Conservation (phyloP, 2,113 vertebrate species). For the Plecturocebus donacophilus region DNA sequence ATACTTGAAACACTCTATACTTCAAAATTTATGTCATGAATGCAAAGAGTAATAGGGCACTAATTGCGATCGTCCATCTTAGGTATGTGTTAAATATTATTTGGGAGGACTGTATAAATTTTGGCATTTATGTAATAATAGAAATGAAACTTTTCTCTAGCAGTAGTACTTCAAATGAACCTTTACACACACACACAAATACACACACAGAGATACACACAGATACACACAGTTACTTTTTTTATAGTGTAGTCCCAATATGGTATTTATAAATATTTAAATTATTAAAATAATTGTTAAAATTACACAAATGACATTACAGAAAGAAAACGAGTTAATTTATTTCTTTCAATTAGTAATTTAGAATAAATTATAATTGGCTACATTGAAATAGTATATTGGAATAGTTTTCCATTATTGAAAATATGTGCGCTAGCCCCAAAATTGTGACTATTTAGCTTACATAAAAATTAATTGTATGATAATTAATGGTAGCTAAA, state of each 20-base stretch:
- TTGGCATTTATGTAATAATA: background rate
- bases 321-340: background rate
- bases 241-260: background rate
- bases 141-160: background rate
- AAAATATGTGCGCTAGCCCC: background rate
- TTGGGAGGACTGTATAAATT: background rate
- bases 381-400: background rate
- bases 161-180: background rate
- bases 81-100: background rate
- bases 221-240: background rate
- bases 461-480: background rate
- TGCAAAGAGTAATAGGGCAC: background rate
- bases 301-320: background rate
- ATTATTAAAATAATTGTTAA: constrained; percentile 30
- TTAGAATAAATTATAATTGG: background rate
- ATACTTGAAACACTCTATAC: background rate
- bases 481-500: background rate
- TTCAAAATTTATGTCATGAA: background rate
- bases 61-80: background rate
- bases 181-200: background rate
- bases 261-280: background rate
- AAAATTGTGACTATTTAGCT: background rate
- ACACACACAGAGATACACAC: background rate
- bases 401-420: background rate
- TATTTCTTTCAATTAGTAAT: background rate